Evolutionary conservation across 2,797 vertebrate genomes (phyloP).

Genomic region (Myotis findleyi): DNA sequence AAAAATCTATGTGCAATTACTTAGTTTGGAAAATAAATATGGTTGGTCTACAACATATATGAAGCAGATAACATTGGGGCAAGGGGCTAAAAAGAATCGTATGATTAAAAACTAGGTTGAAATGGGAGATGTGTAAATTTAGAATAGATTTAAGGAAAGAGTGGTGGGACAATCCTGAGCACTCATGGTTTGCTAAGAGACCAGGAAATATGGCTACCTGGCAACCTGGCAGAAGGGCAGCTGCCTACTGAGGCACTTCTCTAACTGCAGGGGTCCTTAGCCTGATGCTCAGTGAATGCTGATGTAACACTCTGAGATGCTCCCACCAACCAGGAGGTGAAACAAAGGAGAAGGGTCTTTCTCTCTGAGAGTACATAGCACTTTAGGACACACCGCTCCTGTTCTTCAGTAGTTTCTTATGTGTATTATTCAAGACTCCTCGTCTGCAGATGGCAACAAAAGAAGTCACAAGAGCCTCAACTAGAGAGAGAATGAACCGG

Average conservation of each 20-base stretch:
- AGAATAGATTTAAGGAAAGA: not conserved
- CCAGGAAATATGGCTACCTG: not conserved
- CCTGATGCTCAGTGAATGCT: not conserved
- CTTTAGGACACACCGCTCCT: not conserved
- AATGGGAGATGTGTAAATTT: not conserved
- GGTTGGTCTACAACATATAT: not conserved
- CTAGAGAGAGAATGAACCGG: not conserved
- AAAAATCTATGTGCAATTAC: not conserved
- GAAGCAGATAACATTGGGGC: not conserved
- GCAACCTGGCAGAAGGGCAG: not conserved
- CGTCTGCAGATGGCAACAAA: not conserved
- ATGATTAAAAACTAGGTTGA: not conserved
- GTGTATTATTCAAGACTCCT: not conserved
- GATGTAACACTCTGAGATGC: not conserved
- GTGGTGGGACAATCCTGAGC: not conserved
- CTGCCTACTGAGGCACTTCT: not conserved
- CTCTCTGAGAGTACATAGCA: not conserved
- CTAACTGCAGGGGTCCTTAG: too few species aligned
- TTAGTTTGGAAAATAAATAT: slow-evolving; percentile 18
- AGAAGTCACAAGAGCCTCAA: not conserved
- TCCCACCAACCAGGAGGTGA: not conserved
- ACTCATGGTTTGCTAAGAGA: not conserved
- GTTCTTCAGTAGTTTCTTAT: not conserved
- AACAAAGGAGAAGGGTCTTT: not conserved
- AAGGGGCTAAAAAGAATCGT: not conserved